Conservation (phyloP, 2,888 invertebrate species). For the Hesperia comma region DNA sequence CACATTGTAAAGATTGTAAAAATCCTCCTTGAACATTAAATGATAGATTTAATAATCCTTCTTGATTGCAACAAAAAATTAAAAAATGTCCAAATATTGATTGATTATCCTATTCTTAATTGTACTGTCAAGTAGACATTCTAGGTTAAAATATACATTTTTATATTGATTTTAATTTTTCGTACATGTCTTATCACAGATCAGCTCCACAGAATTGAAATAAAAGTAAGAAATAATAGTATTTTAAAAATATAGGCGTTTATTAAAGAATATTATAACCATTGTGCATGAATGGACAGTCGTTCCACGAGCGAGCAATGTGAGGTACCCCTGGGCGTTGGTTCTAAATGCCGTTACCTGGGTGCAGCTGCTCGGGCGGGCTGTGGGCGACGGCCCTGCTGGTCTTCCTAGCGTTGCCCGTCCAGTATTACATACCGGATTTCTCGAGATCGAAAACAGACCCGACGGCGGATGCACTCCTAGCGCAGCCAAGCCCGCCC, state of each 20-base stretch:
- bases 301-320: constrained; percentile 34
- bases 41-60: no score
- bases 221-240: no score
- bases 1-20: background rate
- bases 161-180: background rate
- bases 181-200: background rate
- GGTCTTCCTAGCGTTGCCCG: constrained; percentile 63
- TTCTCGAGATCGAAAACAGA: constrained; percentile 48
- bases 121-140: constrained; percentile 6
- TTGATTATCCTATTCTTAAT: background rate
- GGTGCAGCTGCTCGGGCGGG: constrained; percentile 63
- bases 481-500: constrained; percentile 36
- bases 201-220: background rate
- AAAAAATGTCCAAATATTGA: background rate
- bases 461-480: constrained; percentile 39
- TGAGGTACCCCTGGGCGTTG: constrained; percentile 23
- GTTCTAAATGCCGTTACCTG: constrained; percentile 58
- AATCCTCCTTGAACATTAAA: background rate
- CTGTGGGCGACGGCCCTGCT: constrained; percentile 58
- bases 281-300: background rate
- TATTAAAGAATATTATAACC: background rate
- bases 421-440: constrained; percentile 66
- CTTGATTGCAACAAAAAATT: background rate
- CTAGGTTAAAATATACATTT: background rate
- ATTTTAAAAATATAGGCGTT: background rate